Percentiles rank a stretch among this genome's conserved stretches.
Evolutionary conservation across 2,888 invertebrate species (phyloP).

Genomic region (Dryobota labecula): DNA sequence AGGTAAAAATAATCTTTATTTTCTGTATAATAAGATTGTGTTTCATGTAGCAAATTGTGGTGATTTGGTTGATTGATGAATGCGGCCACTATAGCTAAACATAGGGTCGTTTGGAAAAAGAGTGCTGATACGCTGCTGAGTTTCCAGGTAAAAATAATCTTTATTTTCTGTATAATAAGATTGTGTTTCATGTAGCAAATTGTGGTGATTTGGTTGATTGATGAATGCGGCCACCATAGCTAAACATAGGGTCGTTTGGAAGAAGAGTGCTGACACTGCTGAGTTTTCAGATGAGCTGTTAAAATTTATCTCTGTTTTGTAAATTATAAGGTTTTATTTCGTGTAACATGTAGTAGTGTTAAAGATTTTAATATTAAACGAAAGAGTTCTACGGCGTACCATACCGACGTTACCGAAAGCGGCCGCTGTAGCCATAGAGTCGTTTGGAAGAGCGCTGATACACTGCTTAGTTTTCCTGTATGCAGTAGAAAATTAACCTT

Average conservation of each 20-base stretch:
- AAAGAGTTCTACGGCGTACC: too few species aligned
- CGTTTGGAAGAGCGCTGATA: constrained; percentile 86
- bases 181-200: background rate
- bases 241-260: constrained; percentile 77
- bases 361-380: too few species aligned
- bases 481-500: background rate
- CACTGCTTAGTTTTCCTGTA: constrained; percentile 86
- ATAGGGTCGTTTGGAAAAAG: too few species aligned
- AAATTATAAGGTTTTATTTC: too few species aligned
- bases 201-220: background rate
- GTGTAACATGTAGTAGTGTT: too few species aligned
- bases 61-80: background rate
- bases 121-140: constrained; percentile 86
- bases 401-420: too few species aligned
- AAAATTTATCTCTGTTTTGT: too few species aligned
- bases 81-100: constrained; percentile 86
- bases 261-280: constrained; percentile 85
- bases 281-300: constrained; percentile 88
- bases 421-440: constrained; percentile 50
- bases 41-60: background rate
- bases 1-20: constrained; percentile 71
- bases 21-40: background rate
- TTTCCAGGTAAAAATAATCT: constrained; percentile 80
- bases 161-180: background rate
- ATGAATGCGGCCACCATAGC: too few species aligned